Base-by-base conservation (phyloP, 2,888 invertebrate species). In the Drosophila planitibia region DNA sequence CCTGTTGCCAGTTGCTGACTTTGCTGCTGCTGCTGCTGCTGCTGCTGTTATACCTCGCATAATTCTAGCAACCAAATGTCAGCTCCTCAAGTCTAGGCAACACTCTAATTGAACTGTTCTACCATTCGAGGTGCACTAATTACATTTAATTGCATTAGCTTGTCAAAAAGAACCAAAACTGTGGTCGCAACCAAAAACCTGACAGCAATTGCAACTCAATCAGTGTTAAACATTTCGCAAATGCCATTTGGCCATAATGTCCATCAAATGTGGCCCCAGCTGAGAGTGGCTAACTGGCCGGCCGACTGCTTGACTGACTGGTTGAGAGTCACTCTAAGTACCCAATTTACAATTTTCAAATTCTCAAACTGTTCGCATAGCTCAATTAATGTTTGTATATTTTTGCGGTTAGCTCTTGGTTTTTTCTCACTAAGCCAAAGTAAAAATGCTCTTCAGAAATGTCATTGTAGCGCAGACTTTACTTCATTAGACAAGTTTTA, bases 81-180 rank as follows among this genome's bases (percentile, higher is more conserved):
- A 69, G 63, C 33, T 30, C 33, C 54, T 53, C 63, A 52, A 44
- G 32, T 44, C 52, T 37, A 54, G 52, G 1, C 63, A 63, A 22
- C 41, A 63, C 54, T 71, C 70, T 80, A 86, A 84, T 86, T 86
- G 84, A 86, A 76, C 76, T 81, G 79, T 83, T 83, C 73, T 74
- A 53, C 64, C 39, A 58, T 32, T 69, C 61, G 74, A 76, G 80
- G 63, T 70, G 76, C 62, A 63, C 84, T 84, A 85, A 85, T 85
- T 84, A 79, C 74, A 84, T 59, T 76, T 87, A 85, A 89, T 89
- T 89, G 70, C 79, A 69, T 54, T 69, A 72, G 76, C 72, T 63
- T 82, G 85, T 79, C 79, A 80, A 66, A 76, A 69, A 41, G 14
- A 62, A 39, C 22, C 16, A 54, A 41, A 49, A 35, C 35, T 22